Evolutionary conservation across 2,113 vertebrate species (phyloP), one percentile per base, ranked within the genome.

Genomic region (Takifugu flavidus): DNA sequence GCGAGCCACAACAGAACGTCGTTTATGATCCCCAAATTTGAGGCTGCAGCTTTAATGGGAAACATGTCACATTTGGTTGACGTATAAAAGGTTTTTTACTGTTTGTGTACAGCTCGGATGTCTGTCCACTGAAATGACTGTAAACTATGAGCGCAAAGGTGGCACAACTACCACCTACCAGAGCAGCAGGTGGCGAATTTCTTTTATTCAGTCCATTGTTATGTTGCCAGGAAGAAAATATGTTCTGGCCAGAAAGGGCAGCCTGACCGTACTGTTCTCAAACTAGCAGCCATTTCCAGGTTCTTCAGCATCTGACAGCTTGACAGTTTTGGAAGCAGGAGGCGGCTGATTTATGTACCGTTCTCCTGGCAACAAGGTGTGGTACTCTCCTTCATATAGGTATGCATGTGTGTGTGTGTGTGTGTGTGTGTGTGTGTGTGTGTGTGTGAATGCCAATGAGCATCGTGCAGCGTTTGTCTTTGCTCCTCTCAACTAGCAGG

Each of bases 401-500:
- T 68, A 62, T 70, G 71, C 31, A 54, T 64, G 63, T 50, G 54
- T 45, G 53, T 47, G 28, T 45, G 1, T 57, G 51, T 44, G 14
- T 39, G 46, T 27, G 62, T 60, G 43, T 54, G 45, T 71, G 56
- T 29, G 59, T 65, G 72, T 57, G 59, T 59, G 65, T 45, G 56
- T 70, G 67, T 74, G 75, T 68, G 83, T 79, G 83, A 66, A 84
- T 86, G 79, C 85, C 78, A 78, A 88, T 82, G 81, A 85, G 81
- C 84, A 77, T 80, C 54, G 52, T 76, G 79, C 74, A 83, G 77
- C 49, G 82, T 82, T 85, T 86, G 80, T 82, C 76, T 87, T 66
- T 66, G 72, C 80, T 84, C 84, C 68, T 85, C 82, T 87, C 79
- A 47, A 80, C 81, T 85, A 84, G 86, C 80, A 77, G 75, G 83